Percentiles rank a stretch among this genome's conserved stretches.
Conservation (phyloP, 37 sponge, comb jelly and placozoan species). For the Beroe ovata region DNA sequence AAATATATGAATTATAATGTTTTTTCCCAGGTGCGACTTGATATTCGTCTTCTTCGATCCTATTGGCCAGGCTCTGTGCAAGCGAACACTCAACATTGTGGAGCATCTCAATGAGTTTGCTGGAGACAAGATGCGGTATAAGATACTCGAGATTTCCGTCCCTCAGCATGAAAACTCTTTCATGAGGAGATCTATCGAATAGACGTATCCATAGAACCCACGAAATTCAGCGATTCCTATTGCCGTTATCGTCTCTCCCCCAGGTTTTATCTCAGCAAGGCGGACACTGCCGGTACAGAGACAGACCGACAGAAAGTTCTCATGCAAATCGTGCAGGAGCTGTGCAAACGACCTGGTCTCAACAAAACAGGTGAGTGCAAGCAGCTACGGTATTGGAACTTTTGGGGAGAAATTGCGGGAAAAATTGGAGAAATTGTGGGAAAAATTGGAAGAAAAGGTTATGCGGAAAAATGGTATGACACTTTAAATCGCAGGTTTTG, state of each 20-base stretch:
- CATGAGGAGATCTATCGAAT: too few relatives aligned
- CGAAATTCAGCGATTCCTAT: too few relatives aligned
- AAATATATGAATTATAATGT: too few relatives aligned
- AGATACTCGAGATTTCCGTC: too few relatives aligned
- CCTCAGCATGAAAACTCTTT: too few relatives aligned
- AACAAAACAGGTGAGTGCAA: constrained; percentile 75
- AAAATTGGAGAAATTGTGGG: too few relatives aligned
- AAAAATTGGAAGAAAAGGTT: too few relatives aligned
- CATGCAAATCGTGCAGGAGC: constrained; percentile 83
- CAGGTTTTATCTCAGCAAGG: constrained; percentile 76
- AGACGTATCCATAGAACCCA: neutral
- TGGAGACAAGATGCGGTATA: constrained; percentile 56
- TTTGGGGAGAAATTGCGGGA: too few relatives aligned
- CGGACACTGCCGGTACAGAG: constrained; percentile 77
- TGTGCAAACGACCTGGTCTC: constrained; percentile 81
- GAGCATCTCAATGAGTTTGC: constrained; percentile 65
- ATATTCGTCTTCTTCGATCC: constrained; percentile 85
- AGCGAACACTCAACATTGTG: constrained; percentile 80
- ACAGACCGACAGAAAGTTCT: constrained; percentile 72
- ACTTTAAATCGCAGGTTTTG: too few relatives aligned
- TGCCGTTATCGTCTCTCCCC: too few relatives aligned
- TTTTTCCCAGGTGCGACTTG: constrained; percentile 75
- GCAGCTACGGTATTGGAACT: too few relatives aligned
- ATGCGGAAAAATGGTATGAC: too few relatives aligned
- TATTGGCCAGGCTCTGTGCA: constrained; percentile 81